Evolutionary conservation across 2,888 invertebrate genomes (phyloP), one percentile per base, ranked within the genome.

Genomic region (Troglohyphantes excavatus): DNA sequence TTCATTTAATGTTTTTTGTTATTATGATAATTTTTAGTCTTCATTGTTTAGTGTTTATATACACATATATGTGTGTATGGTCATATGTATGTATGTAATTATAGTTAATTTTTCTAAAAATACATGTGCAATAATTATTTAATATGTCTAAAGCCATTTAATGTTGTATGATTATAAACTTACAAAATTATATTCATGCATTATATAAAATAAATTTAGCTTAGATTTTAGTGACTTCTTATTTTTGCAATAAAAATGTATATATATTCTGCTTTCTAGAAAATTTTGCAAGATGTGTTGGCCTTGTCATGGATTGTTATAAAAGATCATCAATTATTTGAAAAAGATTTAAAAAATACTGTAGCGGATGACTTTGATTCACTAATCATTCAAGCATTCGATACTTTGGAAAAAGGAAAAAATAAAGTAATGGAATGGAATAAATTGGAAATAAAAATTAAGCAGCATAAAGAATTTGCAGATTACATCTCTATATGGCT

Each of bases 381-480:
- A 21, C 27, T 90, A 29, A 33, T 68, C 21, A 46, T 43, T 9
- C 39, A 65, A 81, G 68, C 63, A 11, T 46, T 13, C 11, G 46
- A 75, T 46, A 11, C 61, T 17, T 33, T 79, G 53, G 3, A 23
- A 27, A 21, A 27, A 63, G 70, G 72, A 11, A 59, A 79, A 79
- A 73, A 61, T 19, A 81, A 23, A 43, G 1, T 63, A 9, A 43
- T 75, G 43, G 26, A 19, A 2, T 79, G 63, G 84, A 7, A 81
- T 3, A 17, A 29, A 11, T 75, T 59, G 39, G 7, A 67, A 19
- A n/a, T 21, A 11, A 53, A 67, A 11, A 26, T 84, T 7, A 63
- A 59, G 39, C 43, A 85, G 23, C 43, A 75, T 26, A 3, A 43
- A 17, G 63, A 73, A 39, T 29, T 75, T 13, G n/a, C 84, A 27